Conservation (phyloP, 2,888 invertebrate species). For the Toxonevra muliebris region DNA sequence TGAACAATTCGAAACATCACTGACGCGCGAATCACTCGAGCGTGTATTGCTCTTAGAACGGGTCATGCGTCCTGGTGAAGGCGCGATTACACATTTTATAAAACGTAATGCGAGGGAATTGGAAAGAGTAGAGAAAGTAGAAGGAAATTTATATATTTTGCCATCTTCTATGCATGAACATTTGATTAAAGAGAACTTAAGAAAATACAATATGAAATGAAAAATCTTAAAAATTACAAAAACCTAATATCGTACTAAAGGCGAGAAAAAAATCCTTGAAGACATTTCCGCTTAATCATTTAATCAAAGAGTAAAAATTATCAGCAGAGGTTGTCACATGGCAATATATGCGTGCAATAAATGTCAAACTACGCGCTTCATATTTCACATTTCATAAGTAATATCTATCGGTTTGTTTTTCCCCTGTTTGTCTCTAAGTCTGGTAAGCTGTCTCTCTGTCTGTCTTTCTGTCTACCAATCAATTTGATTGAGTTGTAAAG, state of each 20-base stretch:
- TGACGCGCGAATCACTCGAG: conserved; percentile 64
- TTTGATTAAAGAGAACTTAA: not conserved
- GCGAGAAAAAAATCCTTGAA: too few relatives aligned
- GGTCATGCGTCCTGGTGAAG: conserved; percentile 61
- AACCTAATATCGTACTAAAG: too few relatives aligned
- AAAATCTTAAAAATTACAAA: too few relatives aligned
- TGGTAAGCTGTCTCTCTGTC: not conserved
- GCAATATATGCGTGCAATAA: too few relatives aligned
- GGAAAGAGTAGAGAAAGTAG: not conserved
- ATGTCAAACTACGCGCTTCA: too few relatives aligned
- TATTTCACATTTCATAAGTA: not conserved
- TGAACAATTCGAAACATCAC: conserved; percentile 63
- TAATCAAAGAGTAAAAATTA: too few relatives aligned
- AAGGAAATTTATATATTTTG: not conserved
- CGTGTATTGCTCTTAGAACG: conserved; percentile 64
- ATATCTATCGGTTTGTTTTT: too few relatives aligned
- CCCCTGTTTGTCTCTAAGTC: too few relatives aligned
- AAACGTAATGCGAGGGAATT: not conserved
- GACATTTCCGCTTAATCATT: too few relatives aligned
- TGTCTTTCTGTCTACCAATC: conserved; percentile 10
- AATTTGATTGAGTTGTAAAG: conserved; percentile 22
- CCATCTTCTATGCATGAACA: not conserved
- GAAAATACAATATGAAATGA: too few relatives aligned
- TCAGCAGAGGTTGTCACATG: too few relatives aligned
- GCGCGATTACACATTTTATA: not conserved